Conservation (phyloP, 2,113 vertebrate genomes). For the Channa argus region DNA sequence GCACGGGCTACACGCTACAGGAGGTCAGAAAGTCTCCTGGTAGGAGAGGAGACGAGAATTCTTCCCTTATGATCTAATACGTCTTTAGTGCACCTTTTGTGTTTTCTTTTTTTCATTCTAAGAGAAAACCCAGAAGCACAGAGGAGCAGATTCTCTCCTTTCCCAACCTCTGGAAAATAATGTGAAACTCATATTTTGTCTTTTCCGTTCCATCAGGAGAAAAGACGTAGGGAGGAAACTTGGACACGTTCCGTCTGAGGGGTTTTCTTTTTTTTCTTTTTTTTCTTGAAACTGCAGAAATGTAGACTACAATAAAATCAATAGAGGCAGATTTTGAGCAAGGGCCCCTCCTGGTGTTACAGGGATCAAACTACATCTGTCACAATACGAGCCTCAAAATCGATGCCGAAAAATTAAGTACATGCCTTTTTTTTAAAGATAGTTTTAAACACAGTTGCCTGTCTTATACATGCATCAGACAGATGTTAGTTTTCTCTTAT, state of each 20-base stretch:
- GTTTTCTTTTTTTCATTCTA: conserved; percentile 7
- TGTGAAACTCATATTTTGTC: conserved; percentile 67
- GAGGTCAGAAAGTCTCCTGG: conserved; percentile 35
- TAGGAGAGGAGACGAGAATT: conserved; percentile 12
- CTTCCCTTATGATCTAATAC: conserved; percentile 14
- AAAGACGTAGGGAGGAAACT: conserved; percentile 69
- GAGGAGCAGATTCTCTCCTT: conserved; percentile 31
- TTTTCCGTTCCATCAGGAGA: conserved; percentile 67
- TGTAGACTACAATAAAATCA: conserved; percentile 6
- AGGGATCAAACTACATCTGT: conserved; percentile 26
- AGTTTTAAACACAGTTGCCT: background rate
- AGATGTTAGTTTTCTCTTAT: background rate
- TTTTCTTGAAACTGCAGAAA: conserved; percentile 30
- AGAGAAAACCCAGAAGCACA: conserved; percentile 49
- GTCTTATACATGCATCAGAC: background rate
- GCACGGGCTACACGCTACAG: conserved; percentile 6
- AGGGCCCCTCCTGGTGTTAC: conserved; percentile 50
- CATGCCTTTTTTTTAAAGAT: background rate
- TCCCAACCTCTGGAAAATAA: conserved; percentile 62
- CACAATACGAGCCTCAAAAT: background rate
- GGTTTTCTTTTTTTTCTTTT: conserved; percentile 16
- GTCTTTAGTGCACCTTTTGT: conserved; percentile 11
- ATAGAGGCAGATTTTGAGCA: background rate
- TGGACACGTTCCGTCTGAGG: conserved; percentile 46
- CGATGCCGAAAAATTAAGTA: too few relatives aligned